Evolutionary conservation across 2,888 invertebrate species (phyloP), one percentile per base, ranked within the genome.

Genomic region (Muscina levida): DNA sequence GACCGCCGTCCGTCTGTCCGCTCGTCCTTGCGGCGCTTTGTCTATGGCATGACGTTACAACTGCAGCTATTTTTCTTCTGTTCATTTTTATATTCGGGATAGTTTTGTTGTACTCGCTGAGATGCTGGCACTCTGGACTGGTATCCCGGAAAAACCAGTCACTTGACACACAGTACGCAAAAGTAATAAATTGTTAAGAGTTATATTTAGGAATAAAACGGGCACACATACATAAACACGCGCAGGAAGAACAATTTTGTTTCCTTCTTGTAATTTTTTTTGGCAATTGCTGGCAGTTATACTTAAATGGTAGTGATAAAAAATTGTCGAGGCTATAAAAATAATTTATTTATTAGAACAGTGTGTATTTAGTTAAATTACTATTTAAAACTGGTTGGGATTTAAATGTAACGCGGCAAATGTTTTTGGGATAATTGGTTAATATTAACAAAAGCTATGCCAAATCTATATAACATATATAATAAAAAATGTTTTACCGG

Each of bases 111-210:
- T 42, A 15, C 1, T 31, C 15, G 66, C 44, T 5, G 31, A 57
- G 57, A 59, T 59, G 17, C 57, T 4, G 37, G 17, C 39, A 59
- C 15, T 57, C 31, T 31, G 31, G 31, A 31, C 3, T 31, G 3
- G 13, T 46, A 31, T 57, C 37, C 70, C 31, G 57, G 48, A 26
- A 56, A 74, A 72, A 72, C 66, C 59, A 59, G 39, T 59, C 59
- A 70, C 65, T 68, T 77, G 74, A 74, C 77, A 77, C 77, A 77
- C 67, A 72, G 72, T 68, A 81, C 46, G 46, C 81, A 81, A 81
- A 72, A 74, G 71, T 65, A 77, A 81, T 81, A 81, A 81, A 81
- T 74, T 74, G 53, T 68, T 62, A 72, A 77, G 51, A 71, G 77
- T 67, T 77, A 77, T 71, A 67, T 53, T 57, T 56, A 71, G 71